Base-by-base conservation (phyloP, 2,797 vertebrate genomes). In the Acrossocheilus fasciatus region DNA sequence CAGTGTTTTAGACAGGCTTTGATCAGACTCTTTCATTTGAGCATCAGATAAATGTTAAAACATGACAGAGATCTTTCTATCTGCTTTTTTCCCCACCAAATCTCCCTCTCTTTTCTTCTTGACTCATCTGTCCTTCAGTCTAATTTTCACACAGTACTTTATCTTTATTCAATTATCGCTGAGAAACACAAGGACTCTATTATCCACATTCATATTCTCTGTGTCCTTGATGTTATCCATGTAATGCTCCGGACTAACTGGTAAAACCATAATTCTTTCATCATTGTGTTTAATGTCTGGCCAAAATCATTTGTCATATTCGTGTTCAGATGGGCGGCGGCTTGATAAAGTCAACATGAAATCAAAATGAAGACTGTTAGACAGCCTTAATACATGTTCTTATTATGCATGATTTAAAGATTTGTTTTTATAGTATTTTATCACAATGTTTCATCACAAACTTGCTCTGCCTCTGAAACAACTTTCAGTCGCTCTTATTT, bases 21-120 rank as follows among this genome's bases (percentile, higher is more conserved):
- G 75, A 90, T 90, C 82, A 83, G 54, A 26, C 54, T 59, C 87
- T 87, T 83, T 85, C 75, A 85, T 87, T 81, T 87, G 83, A 77
- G 70, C 74, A 83, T 84, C 52, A 85, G 82, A 87, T 9, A 36
- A 64, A 59, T 9, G 6, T 70, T 78, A 26, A 73, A 85, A 83
- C 74, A 72, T 30, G 69, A 87, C 86, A 86, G 47, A 76, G 30
- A 45, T 50, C 80, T 23, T 30, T 54, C 70, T 17, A 4, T 74
- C 47, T 50, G 41, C 43, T 3, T 4, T 10, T 15, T 26, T 14
- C 4, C 12, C n/a, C 45, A 47, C 23, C 10, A 30, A 64, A 62
- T 77, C 26, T 70, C 50, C 10, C 59, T 30, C 26, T 66, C 26
- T 57, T 47, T 59, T 70, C 66, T 39, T 41, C 36, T 39, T 30